These are phyloP conservation scores for Decapterus maruadsi DNA, from an alignment of 2,797 vertebrate genomes.

Conservation along the genomic window DNA sequence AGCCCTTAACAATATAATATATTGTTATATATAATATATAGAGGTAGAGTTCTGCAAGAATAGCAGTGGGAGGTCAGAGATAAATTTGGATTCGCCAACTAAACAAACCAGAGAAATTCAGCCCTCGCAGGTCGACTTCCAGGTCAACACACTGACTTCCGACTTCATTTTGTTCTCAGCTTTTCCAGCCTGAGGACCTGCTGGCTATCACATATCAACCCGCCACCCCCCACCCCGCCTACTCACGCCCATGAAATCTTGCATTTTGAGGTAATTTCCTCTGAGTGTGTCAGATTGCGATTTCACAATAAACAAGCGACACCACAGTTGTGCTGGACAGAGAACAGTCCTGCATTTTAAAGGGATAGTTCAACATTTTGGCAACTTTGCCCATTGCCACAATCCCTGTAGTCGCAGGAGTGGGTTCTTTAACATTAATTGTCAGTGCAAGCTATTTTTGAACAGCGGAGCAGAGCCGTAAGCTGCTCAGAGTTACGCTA, in stretches of 20 bases:
- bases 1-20: too few relatives aligned
- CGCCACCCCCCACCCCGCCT: background rate
- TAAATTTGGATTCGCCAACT: too few relatives aligned
- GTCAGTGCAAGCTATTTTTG: too few relatives aligned
- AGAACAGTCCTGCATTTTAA: background rate
- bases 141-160: background rate
- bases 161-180: background rate
- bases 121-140: background rate
- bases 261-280: slow-evolving; percentile 30
- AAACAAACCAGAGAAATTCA: background rate
- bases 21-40: too few relatives aligned
- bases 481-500: too few relatives aligned
- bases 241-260: background rate
- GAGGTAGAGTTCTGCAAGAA: background rate
- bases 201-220: slow-evolving; percentile 7
- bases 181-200: background rate
- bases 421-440: too few relatives aligned
- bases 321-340: background rate
- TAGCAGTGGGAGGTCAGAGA: background rate
- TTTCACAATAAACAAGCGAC: slow-evolving; percentile 22
- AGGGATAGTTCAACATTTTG: too few relatives aligned
- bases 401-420: too few relatives aligned
- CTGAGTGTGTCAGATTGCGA: background rate
- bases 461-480: too few relatives aligned
- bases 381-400: too few relatives aligned